Evolutionary conservation across 2,113 vertebrate genomes (phyloP).

Genomic region (Astatoreochromis straeleni): DNA sequence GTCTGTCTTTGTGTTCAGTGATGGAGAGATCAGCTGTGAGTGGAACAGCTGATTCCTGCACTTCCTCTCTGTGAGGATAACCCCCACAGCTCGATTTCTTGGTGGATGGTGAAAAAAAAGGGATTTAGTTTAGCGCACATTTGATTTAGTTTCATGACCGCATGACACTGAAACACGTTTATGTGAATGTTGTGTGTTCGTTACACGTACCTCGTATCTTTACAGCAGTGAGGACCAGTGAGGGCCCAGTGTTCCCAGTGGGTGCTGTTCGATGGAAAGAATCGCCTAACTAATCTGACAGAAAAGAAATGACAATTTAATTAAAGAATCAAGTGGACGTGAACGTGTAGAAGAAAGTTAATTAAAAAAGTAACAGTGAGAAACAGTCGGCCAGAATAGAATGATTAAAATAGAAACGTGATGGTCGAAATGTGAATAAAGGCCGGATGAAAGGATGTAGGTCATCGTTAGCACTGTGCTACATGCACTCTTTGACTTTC

Average conservation of each 20-base stretch:
- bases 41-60: background rate
- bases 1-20: background rate
- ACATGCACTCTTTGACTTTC: fast-evolving
- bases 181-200: background rate
- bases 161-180: background rate
- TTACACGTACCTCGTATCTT: background rate
- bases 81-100: background rate
- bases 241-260: background rate
- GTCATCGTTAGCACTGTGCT: background rate
- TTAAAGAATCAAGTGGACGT: background rate
- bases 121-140: background rate
- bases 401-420: background rate
- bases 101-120: background rate
- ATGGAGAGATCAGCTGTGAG: background rate
- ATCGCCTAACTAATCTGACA: fast-evolving
- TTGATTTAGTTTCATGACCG: fast-evolving
- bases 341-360: background rate
- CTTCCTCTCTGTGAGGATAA: background rate
- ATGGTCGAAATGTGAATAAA: background rate
- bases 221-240: background rate
- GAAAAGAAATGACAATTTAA: background rate
- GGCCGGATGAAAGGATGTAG: fast-evolving
- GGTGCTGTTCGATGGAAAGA: background rate
- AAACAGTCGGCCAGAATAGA: background rate
- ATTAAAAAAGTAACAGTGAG: background rate